Percentiles rank a stretch among this genome's conserved stretches.
Evolutionary conservation across 2,888 invertebrate genomes (phyloP).

Genomic region (Brachyptera risi): DNA sequence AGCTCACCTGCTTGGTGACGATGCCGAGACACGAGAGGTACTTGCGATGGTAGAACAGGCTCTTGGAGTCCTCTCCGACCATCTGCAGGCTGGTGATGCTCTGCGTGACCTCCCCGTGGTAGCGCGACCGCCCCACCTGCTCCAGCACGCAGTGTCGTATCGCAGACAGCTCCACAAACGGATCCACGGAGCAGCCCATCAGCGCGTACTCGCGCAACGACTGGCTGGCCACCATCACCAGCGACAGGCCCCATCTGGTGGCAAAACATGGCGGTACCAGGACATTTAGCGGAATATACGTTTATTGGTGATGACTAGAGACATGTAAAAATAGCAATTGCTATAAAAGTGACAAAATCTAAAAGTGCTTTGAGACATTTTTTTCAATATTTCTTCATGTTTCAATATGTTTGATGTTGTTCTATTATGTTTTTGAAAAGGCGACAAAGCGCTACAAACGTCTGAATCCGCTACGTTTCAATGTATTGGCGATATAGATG

Average conservation of each 20-base stretch:
- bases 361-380: too few relatives aligned
- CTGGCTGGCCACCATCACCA: slow-evolving; percentile 70
- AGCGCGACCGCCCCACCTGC: slow-evolving; percentile 65
- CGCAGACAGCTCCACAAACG: slow-evolving; percentile 47
- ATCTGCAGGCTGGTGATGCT: slow-evolving; percentile 56
- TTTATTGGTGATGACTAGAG: too few relatives aligned
- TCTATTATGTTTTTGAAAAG: too few relatives aligned
- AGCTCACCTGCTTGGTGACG: slow-evolving; percentile 56
- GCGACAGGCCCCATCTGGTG: slow-evolving; percentile 55
- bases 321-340: too few relatives aligned
- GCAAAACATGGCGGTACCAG: background rate
- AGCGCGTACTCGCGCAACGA: slow-evolving; percentile 54
- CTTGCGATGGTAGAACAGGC: slow-evolving; percentile 60
- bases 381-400: too few relatives aligned
- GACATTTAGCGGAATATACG: background rate
- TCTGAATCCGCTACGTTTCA: too few relatives aligned
- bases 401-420: too few relatives aligned
- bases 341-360: too few relatives aligned
- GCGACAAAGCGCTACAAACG: too few relatives aligned
- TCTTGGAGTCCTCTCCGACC: slow-evolving; percentile 56
- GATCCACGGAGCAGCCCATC: slow-evolving; percentile 45
- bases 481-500: too few relatives aligned
- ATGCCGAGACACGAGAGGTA: slow-evolving; percentile 54
- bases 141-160: slow-evolving; percentile 70
- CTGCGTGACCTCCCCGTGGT: slow-evolving; percentile 64